These are phyloP conservation scores for Hecatera dysodea DNA, from an alignment of 2,888 invertebrate species.

Conservation along the genomic window DNA sequence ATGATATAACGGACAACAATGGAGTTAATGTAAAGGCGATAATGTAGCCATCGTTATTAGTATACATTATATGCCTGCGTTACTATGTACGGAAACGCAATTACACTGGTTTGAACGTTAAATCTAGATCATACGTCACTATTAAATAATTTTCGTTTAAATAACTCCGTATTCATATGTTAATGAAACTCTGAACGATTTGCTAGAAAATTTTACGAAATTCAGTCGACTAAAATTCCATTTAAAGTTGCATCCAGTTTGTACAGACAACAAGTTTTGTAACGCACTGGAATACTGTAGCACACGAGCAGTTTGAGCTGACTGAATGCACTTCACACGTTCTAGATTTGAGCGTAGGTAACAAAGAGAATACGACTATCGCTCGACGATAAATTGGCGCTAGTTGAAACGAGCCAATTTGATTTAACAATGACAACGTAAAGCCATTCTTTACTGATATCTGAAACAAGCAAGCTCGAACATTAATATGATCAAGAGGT, in stretches of 20 bases:
- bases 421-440: neutral
- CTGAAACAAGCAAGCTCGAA: conserved; percentile 5
- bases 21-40: conserved; percentile 49
- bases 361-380: conserved; percentile 7
- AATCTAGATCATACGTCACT: conserved; percentile 48
- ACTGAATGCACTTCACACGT: conserved; percentile 20
- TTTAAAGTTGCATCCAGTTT: conserved; percentile 20
- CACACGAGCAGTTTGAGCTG: neutral
- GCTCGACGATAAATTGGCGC: conserved; percentile 5
- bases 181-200: conserved; percentile 36
- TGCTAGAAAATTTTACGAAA: conserved; percentile 34
- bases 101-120: conserved; percentile 34
- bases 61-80: conserved; percentile 30
- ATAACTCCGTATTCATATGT: conserved; percentile 55
- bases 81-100: conserved; percentile 32
- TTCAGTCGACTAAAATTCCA: conserved; percentile 11
- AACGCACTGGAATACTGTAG: neutral
- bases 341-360: neutral
- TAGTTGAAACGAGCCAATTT: conserved; percentile 4
- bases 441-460: neutral
- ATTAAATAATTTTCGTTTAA: conserved; percentile 31
- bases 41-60: conserved; percentile 49
- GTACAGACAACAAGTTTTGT: conserved; percentile 7
- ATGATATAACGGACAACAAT: conserved; percentile 52
- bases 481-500: conserved; percentile 43